Base-by-base conservation (phyloP, 2,888 invertebrate genomes). In the Adela reaumurella region DNA sequence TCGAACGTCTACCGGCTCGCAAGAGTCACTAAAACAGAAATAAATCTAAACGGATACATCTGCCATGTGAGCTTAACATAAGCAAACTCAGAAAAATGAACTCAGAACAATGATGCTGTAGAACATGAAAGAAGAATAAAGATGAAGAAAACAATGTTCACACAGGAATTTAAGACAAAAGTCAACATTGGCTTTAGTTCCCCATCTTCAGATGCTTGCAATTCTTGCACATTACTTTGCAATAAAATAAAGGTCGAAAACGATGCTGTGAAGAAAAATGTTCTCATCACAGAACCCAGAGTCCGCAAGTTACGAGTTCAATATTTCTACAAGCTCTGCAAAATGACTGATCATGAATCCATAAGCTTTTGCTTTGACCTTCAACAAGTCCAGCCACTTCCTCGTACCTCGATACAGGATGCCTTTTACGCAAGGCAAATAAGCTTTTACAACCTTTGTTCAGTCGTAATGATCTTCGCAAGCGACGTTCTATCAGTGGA, bases 181-280 rank as follows among this genome's bases (percentile, higher is more conserved):
- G 55, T 56, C 51, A 60, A 61, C 53, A 54, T 62, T 44, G 61
- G 60, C 45, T 60, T 61, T 50, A 53, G 50, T 17, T 49, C 53
- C 29, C 62, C 58, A 17, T 53, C 59, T 18, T 51, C 54, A 46
- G 58, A 61, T 52, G 54, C 46, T 29, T 61, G 60, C 52, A 55
- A 51, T 45, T 49, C 49, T 10, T 59, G 57, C 51, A 53, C 46
- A 19, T 51, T 55, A 47, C 42, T 44, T 45, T 43, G 35, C 47
- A 54, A 57, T 45, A 54, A 50, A 54, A 53, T 54, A 24, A 58
- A 56, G 58, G 49, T 28, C 28, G 50, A 50, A 49, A 51, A 46
- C 29, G 50, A 56, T 46, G 45, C 45, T 48, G 48, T 49, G 28
- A 52, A 56, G 42, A 57, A 56, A 48, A 44, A 43, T 50, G 49